phyloP scores from a whole-genome alignment of 2,888 invertebrate species.

The Macrophya alboannulata region DNA sequence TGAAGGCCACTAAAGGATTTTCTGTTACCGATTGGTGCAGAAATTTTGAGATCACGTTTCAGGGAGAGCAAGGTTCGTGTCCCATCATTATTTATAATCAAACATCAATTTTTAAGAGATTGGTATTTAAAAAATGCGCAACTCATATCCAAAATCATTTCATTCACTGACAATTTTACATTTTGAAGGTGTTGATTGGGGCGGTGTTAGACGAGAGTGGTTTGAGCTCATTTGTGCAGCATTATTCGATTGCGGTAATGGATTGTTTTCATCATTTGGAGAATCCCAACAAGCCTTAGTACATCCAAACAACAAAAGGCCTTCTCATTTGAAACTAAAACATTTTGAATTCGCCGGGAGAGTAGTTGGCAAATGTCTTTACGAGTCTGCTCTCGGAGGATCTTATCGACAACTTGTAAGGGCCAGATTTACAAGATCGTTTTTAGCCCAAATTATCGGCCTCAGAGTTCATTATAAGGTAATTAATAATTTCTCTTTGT shows the following conservation, averaged over 20 bases:
- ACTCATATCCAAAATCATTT: background rate
- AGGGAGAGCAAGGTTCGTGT: slow-evolving; percentile 94
- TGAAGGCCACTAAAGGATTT: slow-evolving; percentile 93
- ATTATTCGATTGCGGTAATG: slow-evolving; percentile 92
- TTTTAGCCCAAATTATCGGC: slow-evolving; percentile 96
- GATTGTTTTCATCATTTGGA: slow-evolving; percentile 92
- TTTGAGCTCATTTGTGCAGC: slow-evolving; percentile 94
- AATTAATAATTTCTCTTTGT: slow-evolving; percentile 57
- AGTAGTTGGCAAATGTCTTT: slow-evolving; percentile 96
- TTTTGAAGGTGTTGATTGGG: slow-evolving; percentile 94
- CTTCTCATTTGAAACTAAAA: slow-evolving; percentile 90
- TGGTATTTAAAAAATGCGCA: background rate
- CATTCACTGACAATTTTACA: background rate
- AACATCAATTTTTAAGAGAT: background rate
- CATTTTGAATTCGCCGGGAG: slow-evolving; percentile 97
- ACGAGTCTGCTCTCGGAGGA: slow-evolving; percentile 95
- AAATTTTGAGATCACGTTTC: slow-evolving; percentile 95
- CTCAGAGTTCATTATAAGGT: slow-evolving; percentile 96
- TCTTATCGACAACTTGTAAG: slow-evolving; percentile 94
- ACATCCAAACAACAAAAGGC: slow-evolving; percentile 93
- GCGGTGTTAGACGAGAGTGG: slow-evolving; percentile 96
- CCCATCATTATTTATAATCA: background rate
- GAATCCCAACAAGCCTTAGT: slow-evolving; percentile 94
- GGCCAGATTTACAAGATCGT: slow-evolving; percentile 94
- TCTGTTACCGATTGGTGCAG: slow-evolving; percentile 96